Conservation (phyloP, 1,140 invertebrate species). For the Megalonaias nervosa region DNA sequence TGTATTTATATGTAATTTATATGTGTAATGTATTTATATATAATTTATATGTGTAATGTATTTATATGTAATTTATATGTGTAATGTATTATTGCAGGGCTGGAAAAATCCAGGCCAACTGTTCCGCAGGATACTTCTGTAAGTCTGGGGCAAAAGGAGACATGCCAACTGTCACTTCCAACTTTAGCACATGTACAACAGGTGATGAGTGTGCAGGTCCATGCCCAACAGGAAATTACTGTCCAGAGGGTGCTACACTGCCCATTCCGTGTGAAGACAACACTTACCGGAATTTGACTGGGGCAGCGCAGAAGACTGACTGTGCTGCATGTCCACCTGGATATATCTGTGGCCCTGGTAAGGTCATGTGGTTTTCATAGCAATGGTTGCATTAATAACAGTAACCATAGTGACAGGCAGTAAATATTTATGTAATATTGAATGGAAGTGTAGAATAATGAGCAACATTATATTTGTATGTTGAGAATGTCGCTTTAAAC, state of each 20-base stretch:
- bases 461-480: neutral
- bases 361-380: neutral
- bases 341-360: conserved; percentile 56
- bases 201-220: conserved; percentile 61
- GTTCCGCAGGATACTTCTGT: conserved; percentile 67
- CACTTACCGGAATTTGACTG: conserved; percentile 49
- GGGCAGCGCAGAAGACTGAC: conserved; percentile 49
- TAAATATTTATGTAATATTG: neutral
- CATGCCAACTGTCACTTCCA: conserved; percentile 48
- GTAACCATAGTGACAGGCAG: neutral
- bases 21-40: too few relatives aligned
- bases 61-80: too few relatives aligned
- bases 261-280: conserved; percentile 63
- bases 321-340: conserved; percentile 63
- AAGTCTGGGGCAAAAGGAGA: conserved; percentile 59
- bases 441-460: neutral
- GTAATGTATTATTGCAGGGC: conserved; percentile 37
- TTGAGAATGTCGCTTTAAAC: too few relatives aligned
- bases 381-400: neutral
- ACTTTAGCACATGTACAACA: conserved; percentile 50
- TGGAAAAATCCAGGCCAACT: conserved; percentile 57
- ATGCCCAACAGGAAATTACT: conserved; percentile 64
- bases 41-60: too few relatives aligned
- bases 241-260: conserved; percentile 51
- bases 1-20: too few relatives aligned